phyloP scores from a whole-genome alignment of 2,113 vertebrate species.

The Sylvia atricapilla region DNA sequence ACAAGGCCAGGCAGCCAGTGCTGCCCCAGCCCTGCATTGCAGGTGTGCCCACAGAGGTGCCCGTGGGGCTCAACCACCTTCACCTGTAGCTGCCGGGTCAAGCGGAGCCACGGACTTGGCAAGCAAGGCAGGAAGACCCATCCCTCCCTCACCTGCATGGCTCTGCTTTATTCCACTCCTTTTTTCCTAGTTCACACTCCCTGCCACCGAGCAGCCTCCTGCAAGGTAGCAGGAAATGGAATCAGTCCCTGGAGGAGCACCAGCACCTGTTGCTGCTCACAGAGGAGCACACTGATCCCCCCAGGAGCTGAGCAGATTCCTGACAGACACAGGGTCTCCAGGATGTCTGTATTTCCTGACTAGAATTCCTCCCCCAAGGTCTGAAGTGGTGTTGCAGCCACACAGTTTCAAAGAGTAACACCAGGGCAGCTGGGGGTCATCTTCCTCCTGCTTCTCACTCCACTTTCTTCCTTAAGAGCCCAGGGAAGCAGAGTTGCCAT shows the following conservation, averaged over 20 bases:
- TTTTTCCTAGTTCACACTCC: neutral
- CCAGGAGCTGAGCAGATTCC: neutral
- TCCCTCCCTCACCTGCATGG: neutral
- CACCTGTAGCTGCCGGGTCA: neutral
- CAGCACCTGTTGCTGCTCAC: neutral
- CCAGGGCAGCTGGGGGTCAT: neutral
- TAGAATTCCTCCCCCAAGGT: neutral
- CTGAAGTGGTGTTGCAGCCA: neutral
- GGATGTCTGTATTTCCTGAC: neutral
- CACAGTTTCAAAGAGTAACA: neutral
- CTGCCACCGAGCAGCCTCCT: neutral
- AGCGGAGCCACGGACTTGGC: neutral
- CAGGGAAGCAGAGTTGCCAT: neutral
- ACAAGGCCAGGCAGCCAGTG: neutral
- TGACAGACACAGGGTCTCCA: neutral
- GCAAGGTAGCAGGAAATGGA: neutral
- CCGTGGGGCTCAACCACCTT: neutral
- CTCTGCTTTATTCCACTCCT: neutral
- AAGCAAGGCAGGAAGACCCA: neutral
- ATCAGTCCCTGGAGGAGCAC: neutral
- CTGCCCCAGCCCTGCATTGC: neutral
- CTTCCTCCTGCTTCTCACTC: neutral
- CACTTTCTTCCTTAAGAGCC: neutral
- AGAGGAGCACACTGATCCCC: neutral
- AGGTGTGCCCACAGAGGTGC: neutral